Base-by-base conservation (phyloP, 2,113 vertebrate species). In the Dendrocopos noguchii region DNA sequence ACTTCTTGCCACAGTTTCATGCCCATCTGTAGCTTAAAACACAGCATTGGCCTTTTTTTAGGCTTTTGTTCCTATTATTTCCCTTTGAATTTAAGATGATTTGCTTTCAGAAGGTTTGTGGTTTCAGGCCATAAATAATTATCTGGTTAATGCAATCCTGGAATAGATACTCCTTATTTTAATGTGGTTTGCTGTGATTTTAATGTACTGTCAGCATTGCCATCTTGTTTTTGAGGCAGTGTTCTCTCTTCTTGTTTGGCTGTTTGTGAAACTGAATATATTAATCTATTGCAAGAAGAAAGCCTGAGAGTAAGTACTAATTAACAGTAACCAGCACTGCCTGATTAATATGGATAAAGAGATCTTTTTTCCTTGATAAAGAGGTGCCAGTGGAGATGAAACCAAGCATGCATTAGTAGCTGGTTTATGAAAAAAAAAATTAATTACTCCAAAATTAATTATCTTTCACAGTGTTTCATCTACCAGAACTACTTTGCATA, bases 281-380 rank as follows among this genome's bases (percentile, higher is more conserved):
- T 68, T 61, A 56, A 83, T 74, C 36, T 83, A 42, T 72, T 87
- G 74, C 61, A 86, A 80, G 55, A 66, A 39, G 22, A 80, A 90
- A 88, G 53, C 39, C 42, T 90, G 73, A 70, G 36, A 85, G 28
- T 75, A 78, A 72, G 56, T 63, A 53, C 31, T 95, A 94, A 97
- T 96, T 95, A 94, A 80, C 70, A 68, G 66, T 83, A 93, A 94
- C 57, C 84, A 92, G 15, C 44, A 56, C 39, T n/a, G 20, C 47
- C 31, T 90, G 90, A 86, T 92, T 94, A 91, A 96, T 93, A 93
- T 60, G 66, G 89, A 95, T 95, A 83, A 72, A 91, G 75, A 93
- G 80, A 93, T 84, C n/a, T 42, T 73, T 93, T 78, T 90, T 65
- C 80, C 75, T 68, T 87, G 55, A 85, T 93, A 93, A 90, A 75